Percentiles rank a stretch among this genome's conserved stretches.
Conservation (phyloP, 2,888 invertebrate species). For the Blera fallax region DNA sequence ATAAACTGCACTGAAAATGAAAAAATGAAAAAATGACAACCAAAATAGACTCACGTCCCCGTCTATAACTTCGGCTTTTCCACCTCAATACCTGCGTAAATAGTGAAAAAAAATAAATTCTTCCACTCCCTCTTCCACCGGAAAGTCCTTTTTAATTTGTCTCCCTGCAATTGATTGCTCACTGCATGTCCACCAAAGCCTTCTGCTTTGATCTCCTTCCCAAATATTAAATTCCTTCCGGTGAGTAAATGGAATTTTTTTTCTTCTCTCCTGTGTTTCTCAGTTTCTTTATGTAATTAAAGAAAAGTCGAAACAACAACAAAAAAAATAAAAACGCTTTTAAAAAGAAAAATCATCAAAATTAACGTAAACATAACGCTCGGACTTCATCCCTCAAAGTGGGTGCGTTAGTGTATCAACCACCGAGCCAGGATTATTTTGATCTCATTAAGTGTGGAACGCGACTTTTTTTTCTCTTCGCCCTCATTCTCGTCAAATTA, state of each 20-base stretch:
- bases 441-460: constrained; percentile 69
- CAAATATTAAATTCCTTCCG: constrained; percentile 42
- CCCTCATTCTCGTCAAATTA: constrained; percentile 44
- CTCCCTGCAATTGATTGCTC: constrained; percentile 28
- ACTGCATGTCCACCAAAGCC: not conserved
- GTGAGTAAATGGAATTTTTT: constrained; percentile 50
- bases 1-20: too few species aligned
- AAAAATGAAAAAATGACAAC: too few species aligned
- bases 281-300: constrained; percentile 66
- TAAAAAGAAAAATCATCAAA: constrained; percentile 38
- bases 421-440: constrained; percentile 59
- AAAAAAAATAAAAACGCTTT: constrained; percentile 6
- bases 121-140: not conserved
- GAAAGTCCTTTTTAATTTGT: not conserved
- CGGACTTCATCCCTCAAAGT: constrained; percentile 57
- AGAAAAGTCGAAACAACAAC: too few species aligned
- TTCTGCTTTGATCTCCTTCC: constrained; percentile 48
- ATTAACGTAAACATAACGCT: constrained; percentile 53
- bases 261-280: not conserved
- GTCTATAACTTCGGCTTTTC: too few species aligned
- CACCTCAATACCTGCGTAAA: not conserved
- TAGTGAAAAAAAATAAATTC: not conserved
- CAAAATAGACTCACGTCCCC: too few species aligned
- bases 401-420: constrained; percentile 50
- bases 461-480: constrained; percentile 21